Base-by-base conservation (phyloP, 37 sponge, comb jelly and placozoan genomes). In the Dysidea cf. avara region DNA sequence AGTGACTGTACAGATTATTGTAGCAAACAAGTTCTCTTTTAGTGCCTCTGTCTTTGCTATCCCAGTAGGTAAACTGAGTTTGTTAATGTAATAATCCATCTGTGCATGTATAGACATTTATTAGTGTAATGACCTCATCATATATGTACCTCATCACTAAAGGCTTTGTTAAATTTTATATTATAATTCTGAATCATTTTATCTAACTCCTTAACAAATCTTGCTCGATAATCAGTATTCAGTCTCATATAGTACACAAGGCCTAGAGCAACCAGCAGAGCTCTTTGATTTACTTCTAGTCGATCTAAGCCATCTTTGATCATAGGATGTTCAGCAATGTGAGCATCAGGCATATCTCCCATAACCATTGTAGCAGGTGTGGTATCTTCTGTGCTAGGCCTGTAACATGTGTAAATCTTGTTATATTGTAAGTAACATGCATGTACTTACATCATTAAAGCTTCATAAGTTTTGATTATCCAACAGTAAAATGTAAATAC, bases 1-100 rank as follows among this genome's bases (percentile, higher is more conserved):
- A n/a, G n/a, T n/a, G n/a, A n/a, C n/a, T n/a, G n/a, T n/a, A n/a
- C n/a, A n/a, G n/a, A n/a, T n/a, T n/a, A n/a, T n/a, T n/a, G n/a
- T n/a, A n/a, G n/a, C n/a, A n/a, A n/a, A n/a, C n/a, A n/a, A n/a
- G n/a, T n/a, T n/a, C n/a, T n/a, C n/a, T n/a, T n/a, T n/a, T n/a
- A n/a, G n/a, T n/a, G n/a, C n/a, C n/a, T n/a, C n/a, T n/a, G n/a
- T 95, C 71, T 86, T 90, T 22, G 96, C 90, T 32, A 95, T 87
- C 2, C 96, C 95, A 13, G 24, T 11, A 5, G 91, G 96, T 26
- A 95, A 62, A 28, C 60, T 46, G 33, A 90, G 39, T 21, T 87
- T 47, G 50, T 61, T 48, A 16, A 87, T 64, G 55, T 77, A 95
- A 59, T 69, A 81, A 29, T 83, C 71, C n/a, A 95, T 37, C 53